These are phyloP conservation scores for Dinoponera quadriceps DNA, from an alignment of 1,140 invertebrate genomes.

Conservation along the genomic window DNA sequence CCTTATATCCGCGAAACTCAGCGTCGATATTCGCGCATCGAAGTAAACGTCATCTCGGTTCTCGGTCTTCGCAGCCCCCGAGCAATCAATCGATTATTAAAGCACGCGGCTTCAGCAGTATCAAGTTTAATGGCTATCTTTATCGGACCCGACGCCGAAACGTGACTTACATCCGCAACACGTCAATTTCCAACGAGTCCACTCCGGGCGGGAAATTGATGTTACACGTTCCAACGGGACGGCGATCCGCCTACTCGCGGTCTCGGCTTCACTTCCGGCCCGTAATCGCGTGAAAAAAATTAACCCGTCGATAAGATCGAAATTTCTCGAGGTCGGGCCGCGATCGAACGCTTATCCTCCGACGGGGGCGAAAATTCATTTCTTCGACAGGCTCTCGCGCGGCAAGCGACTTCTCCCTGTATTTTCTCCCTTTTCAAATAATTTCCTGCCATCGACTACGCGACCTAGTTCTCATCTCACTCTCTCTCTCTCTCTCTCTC, in stretches of 20 bases:
- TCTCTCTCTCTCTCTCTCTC: not conserved
- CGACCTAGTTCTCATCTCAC: constrained; percentile 50
- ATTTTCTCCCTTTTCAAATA: constrained; percentile 51
- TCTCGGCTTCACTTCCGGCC: not conserved
- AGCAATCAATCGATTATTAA: not conserved
- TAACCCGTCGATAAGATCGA: constrained; percentile 12
- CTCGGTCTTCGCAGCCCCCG: not conserved
- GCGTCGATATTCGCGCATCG: too few species aligned
- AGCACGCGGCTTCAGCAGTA: not conserved
- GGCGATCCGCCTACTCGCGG: not conserved
- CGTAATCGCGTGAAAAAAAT: constrained; percentile 38
- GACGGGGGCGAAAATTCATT: constrained; percentile 45
- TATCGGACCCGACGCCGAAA: not conserved
- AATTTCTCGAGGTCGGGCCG: constrained; percentile 7
- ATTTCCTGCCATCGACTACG: constrained; percentile 50
- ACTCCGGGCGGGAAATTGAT: constrained; percentile 2
- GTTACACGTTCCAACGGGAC: not conserved
- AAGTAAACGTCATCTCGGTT: not conserved
- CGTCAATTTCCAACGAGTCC: not conserved
- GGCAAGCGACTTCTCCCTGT: not conserved
- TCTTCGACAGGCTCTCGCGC: constrained; percentile 42
- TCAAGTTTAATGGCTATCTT: not conserved
- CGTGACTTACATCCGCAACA: not conserved
- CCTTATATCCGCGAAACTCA: not conserved
- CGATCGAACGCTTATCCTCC: constrained; percentile 24